Evolutionary conservation across 2,888 invertebrate species (phyloP), one percentile per base, ranked within the genome.

Genomic region (Blomia tropicalis): DNA sequence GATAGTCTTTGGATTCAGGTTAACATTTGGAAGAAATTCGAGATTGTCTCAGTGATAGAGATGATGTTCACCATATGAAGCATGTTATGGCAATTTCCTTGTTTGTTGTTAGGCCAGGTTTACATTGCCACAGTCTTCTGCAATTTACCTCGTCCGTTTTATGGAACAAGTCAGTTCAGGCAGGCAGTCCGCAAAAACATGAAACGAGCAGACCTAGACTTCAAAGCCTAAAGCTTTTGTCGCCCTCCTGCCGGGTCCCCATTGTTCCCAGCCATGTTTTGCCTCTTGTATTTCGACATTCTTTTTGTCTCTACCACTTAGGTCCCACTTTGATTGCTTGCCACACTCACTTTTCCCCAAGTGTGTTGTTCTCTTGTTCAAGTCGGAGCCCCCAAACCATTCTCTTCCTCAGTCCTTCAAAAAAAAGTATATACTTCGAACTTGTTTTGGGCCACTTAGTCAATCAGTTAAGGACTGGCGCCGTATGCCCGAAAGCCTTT

Each of bases 231-330:
- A 11, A 47, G 7, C n/a, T n/a, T 47, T 47, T 7, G 51, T 47
- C 51, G 27, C 51, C 7, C 51, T 47, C 51, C 51, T 47, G 51
- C 51, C n/a, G 51, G 51, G 51, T 27, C 51, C 51, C 51, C n/a
- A 14, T 47, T 47, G 51, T 47, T 22, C 7, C 11, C 7, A 19
- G 23, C 23, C 51, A 11, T 47, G 51, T 47, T 47, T 47, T 47
- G 51, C 51, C 51, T 47, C 51, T 47, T 47, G 51, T 47, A 47
- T 47, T 47, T 47, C 51, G 51, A 47, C 51, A 47, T 47, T 47
- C 51, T n/a, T 47, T 47, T 47, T 47, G 51, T 47, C 51, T 47
- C 51, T 17, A 11, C 51, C 51, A 47, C 51, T 47, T 47, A 47
- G 51, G 51, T 47, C 51, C 41, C 22, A 47, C 51, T 47, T 47